phyloP scores from a whole-genome alignment of 2,888 invertebrate genomes.

The Cheilosia variabilis region DNA sequence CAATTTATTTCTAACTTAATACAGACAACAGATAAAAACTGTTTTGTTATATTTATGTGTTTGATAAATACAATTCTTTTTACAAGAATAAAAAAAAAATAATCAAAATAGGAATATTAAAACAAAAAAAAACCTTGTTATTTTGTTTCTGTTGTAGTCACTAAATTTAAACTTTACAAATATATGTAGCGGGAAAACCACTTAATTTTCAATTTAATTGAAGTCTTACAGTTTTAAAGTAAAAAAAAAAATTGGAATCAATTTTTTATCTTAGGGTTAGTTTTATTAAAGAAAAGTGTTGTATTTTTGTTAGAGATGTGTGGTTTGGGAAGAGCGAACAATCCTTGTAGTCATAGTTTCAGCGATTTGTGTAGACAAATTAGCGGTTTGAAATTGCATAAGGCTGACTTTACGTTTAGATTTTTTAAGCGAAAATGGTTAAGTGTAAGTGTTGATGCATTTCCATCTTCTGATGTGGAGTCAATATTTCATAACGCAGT shows the following conservation, averaged over 20 bases:
- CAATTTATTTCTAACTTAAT: conserved; percentile 30
- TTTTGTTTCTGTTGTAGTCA: conserved; percentile 11
- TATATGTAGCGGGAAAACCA: conserved; percentile 7
- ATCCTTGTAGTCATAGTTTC: no score
- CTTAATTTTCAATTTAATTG: not conserved
- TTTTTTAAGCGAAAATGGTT: no score
- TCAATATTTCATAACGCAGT: no score
- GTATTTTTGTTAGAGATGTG: no score
- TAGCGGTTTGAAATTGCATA: no score
- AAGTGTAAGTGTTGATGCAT: no score
- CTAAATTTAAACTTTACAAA: conserved; percentile 2
- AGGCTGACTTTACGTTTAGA: no score
- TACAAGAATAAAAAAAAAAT: conserved; percentile 40
- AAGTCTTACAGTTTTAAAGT: conserved; percentile 22
- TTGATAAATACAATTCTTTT: conserved; percentile 54
- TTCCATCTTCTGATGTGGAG: no score
- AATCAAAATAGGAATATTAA: conserved; percentile 40
- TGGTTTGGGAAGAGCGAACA: no score
- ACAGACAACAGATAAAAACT: conserved; percentile 27
- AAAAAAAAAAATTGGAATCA: not conserved
- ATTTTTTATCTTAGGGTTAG: no score
- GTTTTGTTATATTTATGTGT: conserved; percentile 2
- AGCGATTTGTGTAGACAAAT: no score
- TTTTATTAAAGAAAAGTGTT: no score
- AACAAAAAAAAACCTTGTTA: not conserved